Base-by-base conservation (phyloP, 2,797 vertebrate genomes). In the Tragopan temminckii region DNA sequence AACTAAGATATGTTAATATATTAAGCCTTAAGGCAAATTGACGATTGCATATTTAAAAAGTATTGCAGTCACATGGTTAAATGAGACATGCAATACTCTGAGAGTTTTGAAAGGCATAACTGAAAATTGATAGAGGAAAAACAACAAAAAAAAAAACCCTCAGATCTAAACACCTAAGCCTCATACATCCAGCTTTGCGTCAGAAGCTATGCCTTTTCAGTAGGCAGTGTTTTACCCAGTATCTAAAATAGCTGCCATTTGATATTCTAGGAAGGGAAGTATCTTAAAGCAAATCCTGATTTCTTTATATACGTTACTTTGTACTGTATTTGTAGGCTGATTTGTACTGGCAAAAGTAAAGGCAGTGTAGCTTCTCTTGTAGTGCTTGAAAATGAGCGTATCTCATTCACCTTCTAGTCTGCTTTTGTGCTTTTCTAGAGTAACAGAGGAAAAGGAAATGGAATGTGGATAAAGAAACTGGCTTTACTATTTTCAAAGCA, bases 71-170 rank as follows among this genome's bases (percentile, higher is more conserved):
- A 89, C 16, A 38, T 84, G 38, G 68, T 93, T 90, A 87, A 91
- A 92, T 80, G 78, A 82, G 64, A n/a, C 66, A 16, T 11, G 5
- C 83, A 91, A 50, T 69, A 74, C 3, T 29, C 78, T 27, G 13
- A 86, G n/a, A 80, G 25, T 79, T 93, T 92, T 95, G 88, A 96
- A 97, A 77, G 83, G 9, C n/a, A 4, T 63, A 71, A 93, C 43
- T 66, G 70, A 89, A 96, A 97, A 90, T 19, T 69, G 42, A 62
- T 85, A 67, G 61, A 90, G 36, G 31, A 83, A 68, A 87, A 88
- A 74, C 91, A 95, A n/a, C n/a, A 67, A 20, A 18, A 53, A 53
- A 31, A 13, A 52, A 29, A 17, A 2, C 27, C 29, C 52, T 48
- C 46, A 27, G 13, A 50, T 24, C 48, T 50, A 50, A 50, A 18